Conservation (phyloP, 2,888 invertebrate genomes). For the Cantharis lateralis region DNA sequence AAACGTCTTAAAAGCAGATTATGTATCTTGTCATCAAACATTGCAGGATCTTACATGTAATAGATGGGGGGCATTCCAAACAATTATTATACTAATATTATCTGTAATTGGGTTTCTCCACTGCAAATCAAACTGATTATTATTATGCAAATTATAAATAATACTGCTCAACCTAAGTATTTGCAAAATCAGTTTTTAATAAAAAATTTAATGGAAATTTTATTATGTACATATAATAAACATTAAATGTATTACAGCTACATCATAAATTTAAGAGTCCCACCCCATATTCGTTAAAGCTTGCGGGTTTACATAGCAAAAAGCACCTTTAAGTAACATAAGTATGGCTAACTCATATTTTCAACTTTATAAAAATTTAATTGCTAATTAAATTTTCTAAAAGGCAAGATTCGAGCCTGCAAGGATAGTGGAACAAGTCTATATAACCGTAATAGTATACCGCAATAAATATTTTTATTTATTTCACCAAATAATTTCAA, state of each 20-base stretch:
- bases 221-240: neutral
- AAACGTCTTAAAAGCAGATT: slow-evolving; percentile 16
- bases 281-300: slow-evolving; percentile 5
- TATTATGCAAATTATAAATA: neutral
- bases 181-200: neutral
- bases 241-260: neutral
- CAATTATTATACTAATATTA: too few species aligned
- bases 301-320: slow-evolving; percentile 1
- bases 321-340: neutral
- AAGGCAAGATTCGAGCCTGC: neutral
- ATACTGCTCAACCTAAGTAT: neutral
- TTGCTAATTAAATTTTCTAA: neutral
- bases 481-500: neutral
- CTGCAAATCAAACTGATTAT: too few species aligned
- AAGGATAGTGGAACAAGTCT: neutral
- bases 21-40: slow-evolving; percentile 16
- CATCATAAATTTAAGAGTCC: slow-evolving; percentile 9
- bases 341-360: neutral
- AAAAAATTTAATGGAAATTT: neutral
- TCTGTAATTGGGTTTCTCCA: too few species aligned
- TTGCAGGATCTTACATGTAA: neutral
- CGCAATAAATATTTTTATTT: neutral
- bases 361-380: neutral
- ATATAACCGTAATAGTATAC: neutral
- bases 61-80: too few species aligned